Evolutionary conservation across 2,888 invertebrate genomes (phyloP).

Genomic region (Labia minor): DNA sequence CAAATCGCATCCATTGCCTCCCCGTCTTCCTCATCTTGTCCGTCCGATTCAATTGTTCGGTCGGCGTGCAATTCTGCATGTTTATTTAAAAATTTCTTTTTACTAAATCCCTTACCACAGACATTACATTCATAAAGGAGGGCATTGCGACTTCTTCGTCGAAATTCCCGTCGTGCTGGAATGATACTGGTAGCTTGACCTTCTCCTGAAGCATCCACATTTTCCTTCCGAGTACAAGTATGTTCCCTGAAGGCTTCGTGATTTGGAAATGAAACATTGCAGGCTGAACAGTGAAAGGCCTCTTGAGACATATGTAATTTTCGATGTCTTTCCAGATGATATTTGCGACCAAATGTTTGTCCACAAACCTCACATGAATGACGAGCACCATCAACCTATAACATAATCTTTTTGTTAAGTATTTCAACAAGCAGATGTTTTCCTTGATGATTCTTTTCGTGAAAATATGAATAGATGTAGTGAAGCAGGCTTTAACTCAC

Average conservation of each 20-base stretch:
- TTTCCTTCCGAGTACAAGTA: slow-evolving; percentile 17
- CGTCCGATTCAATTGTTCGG: background rate
- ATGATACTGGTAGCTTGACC: slow-evolving; percentile 13
- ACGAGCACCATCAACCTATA: slow-evolving; percentile 3
- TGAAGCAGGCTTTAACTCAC: slow-evolving; percentile 2
- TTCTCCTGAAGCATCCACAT: background rate
- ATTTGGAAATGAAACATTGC: slow-evolving; percentile 20
- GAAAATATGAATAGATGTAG: background rate
- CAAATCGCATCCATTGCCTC: background rate
- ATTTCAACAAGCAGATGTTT: background rate
- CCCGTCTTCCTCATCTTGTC: background rate
- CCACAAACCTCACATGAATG: slow-evolving; percentile 28
- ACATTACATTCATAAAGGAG: slow-evolving; percentile 29
- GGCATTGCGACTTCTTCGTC: slow-evolving; percentile 21
- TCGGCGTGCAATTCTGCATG: slow-evolving; percentile 29
- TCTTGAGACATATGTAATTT: slow-evolving; percentile 25
- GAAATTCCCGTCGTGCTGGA: slow-evolving; percentile 20
- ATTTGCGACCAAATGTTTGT: slow-evolving; percentile 28
- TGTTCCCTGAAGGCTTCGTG: slow-evolving; percentile 22
- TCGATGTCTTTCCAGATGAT: slow-evolving; percentile 29
- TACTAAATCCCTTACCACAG: slow-evolving; percentile 29
- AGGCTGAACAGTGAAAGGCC: slow-evolving; percentile 23
- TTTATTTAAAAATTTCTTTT: slow-evolving; percentile 28
- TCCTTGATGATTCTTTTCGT: slow-evolving; percentile 7
- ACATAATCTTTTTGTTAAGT: background rate